These are phyloP conservation scores for Excalfactoria chinensis DNA, from an alignment of 2,113 vertebrate genomes.

Conservation along the genomic window DNA sequence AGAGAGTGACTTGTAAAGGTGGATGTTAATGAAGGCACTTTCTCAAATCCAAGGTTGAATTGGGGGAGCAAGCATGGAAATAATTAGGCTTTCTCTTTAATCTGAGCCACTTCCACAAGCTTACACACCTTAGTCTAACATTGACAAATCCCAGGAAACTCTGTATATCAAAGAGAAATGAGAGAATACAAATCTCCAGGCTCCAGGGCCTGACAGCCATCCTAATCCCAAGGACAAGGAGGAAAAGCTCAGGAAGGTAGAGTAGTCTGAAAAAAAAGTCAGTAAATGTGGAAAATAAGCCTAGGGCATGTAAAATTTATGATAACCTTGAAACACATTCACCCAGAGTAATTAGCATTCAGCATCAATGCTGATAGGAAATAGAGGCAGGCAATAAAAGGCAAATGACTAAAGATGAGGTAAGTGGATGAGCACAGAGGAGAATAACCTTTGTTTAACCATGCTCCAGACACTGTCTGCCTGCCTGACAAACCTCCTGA, in stretches of 20 bases:
- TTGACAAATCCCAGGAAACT: not conserved
- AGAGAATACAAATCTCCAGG: not conserved
- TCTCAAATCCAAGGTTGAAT: not conserved
- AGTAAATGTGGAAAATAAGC: not conserved
- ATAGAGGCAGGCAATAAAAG: not conserved
- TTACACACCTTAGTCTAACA: not conserved
- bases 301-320: not conserved
- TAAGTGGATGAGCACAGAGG: not conserved
- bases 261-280: not conserved
- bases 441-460: not conserved
- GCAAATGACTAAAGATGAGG: not conserved
- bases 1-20: not conserved
- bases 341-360: not conserved
- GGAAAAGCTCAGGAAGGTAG: not conserved
- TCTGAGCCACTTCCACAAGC: fast-evolving
- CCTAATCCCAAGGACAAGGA: not conserved
- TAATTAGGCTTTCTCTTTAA: not conserved
- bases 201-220: not conserved
- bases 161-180: not conserved
- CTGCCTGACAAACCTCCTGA: not conserved
- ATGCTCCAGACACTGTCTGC: not conserved
- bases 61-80: not conserved
- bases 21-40: not conserved
- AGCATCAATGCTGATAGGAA: not conserved
- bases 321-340: not conserved